Conservation (phyloP, 2,113 vertebrate genomes). For the Actinemys pallida region DNA sequence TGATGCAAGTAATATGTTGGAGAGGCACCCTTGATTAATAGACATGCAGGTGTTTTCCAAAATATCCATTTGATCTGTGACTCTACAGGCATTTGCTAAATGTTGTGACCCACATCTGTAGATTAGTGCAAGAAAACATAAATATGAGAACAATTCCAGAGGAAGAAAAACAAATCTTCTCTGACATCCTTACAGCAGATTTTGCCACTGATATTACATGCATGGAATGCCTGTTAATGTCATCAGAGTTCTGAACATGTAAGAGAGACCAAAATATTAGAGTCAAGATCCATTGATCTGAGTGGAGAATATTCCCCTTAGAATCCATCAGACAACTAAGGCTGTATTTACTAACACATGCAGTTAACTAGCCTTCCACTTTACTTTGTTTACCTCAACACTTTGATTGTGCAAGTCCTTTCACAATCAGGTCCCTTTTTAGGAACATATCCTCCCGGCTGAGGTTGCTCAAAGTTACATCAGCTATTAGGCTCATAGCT, state of each 20-base stretch:
- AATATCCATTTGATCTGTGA: neutral
- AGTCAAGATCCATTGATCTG: neutral
- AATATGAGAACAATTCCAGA: neutral
- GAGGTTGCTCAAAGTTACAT: neutral
- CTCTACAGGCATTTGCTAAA: neutral
- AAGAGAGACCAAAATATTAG: neutral
- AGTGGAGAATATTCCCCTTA: neutral
- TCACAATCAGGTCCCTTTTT: neutral
- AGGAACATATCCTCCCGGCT: neutral
- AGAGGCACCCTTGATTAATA: neutral
- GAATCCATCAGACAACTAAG: neutral
- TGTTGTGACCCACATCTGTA: neutral
- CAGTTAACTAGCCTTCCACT: neutral
- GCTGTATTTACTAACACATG: neutral
- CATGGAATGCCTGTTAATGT: neutral
- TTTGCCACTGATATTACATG: rapidly evolving
- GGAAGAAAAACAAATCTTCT: neutral
- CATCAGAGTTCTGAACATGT: neutral
- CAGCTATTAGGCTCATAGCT: too few species aligned
- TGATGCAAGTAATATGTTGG: neutral
- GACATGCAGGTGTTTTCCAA: neutral
- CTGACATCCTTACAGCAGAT: neutral
- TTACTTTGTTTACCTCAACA: neutral
- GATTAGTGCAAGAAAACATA: neutral
- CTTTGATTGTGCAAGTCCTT: neutral